These are phyloP conservation scores for Spialia ferax DNA, from an alignment of 2,888 invertebrate species.

Conservation along the genomic window DNA sequence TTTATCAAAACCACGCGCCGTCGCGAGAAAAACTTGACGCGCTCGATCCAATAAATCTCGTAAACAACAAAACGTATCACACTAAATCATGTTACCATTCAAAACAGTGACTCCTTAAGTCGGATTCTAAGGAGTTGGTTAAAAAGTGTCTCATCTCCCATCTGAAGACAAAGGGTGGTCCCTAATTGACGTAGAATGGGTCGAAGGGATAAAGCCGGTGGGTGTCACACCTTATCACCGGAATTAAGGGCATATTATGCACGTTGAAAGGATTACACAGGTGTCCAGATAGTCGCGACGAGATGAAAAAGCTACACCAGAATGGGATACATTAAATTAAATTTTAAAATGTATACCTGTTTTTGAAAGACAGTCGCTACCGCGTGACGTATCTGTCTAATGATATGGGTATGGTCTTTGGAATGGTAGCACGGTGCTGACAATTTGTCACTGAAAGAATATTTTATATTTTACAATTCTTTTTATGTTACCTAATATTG, in stretches of 20 bases:
- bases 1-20: constrained; percentile 60
- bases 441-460: constrained; percentile 24
- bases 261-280: constrained; percentile 84
- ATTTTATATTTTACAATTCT: constrained; percentile 1
- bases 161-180: constrained; percentile 73
- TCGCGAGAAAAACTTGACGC: constrained; percentile 59
- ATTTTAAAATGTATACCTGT: constrained; percentile 31
- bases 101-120: constrained; percentile 72
- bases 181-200: constrained; percentile 80
- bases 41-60: constrained; percentile 72
- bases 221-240: constrained; percentile 84
- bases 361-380: constrained; percentile 36
- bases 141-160: constrained; percentile 78
- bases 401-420: constrained; percentile 29
- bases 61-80: constrained; percentile 71
- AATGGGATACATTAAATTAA: constrained; percentile 38
- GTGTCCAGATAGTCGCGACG: constrained; percentile 67
- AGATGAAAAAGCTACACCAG: constrained; percentile 36
- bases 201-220: constrained; percentile 75
- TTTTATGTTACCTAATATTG: neutral
- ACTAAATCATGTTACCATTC: constrained; percentile 82
- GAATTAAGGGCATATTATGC: constrained; percentile 84
- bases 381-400: constrained; percentile 26
- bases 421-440: constrained; percentile 3
- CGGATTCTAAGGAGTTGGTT: constrained; percentile 50